These are phyloP conservation scores for Danio aesculapii DNA, from an alignment of 2,797 vertebrate genomes.

Conservation along the genomic window DNA sequence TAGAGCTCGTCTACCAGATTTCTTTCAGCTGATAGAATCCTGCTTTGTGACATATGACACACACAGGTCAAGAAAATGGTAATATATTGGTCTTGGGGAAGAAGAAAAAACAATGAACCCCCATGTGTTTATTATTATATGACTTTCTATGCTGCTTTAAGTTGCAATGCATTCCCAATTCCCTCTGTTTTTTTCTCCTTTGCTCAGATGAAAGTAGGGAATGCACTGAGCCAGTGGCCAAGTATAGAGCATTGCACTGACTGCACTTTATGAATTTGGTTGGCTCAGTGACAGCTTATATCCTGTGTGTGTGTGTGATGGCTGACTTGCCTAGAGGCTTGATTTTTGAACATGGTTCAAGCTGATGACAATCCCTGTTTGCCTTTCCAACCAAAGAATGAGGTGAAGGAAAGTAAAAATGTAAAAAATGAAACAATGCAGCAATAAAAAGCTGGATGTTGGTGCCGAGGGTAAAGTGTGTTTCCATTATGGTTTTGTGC, in stretches of 20 bases:
- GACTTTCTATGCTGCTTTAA: constrained; percentile 11
- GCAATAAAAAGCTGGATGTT: constrained; percentile 54
- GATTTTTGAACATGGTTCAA: constrained; percentile 81
- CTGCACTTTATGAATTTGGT: constrained; percentile 43
- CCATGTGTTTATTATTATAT: constrained; percentile 17
- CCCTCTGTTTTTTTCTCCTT: constrained; percentile 6
- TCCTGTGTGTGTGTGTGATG: constrained; percentile 69
- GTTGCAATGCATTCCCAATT: constrained; percentile 6
- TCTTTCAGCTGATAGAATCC: not conserved
- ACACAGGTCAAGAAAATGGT: not conserved
- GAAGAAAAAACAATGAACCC: not conserved
- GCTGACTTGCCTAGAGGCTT: constrained; percentile 76
- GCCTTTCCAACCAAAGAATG: constrained; percentile 73
- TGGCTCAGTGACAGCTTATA: constrained; percentile 77
- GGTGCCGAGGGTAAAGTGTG: constrained; percentile 50
- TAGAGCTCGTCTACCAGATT: constrained; percentile 34
- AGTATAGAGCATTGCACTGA: constrained; percentile 66
- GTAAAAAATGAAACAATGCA: constrained; percentile 37
- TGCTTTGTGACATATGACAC: not conserved
- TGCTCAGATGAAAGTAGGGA: constrained; percentile 75
- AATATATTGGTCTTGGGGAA: not conserved
- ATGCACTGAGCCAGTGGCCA: constrained; percentile 76
- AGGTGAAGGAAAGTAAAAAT: constrained; percentile 62
- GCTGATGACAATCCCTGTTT: constrained; percentile 80
- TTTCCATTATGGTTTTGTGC: constrained; percentile 59